Conservation (phyloP, 1,140 invertebrate species). For the Saccostrea cuccullata region DNA sequence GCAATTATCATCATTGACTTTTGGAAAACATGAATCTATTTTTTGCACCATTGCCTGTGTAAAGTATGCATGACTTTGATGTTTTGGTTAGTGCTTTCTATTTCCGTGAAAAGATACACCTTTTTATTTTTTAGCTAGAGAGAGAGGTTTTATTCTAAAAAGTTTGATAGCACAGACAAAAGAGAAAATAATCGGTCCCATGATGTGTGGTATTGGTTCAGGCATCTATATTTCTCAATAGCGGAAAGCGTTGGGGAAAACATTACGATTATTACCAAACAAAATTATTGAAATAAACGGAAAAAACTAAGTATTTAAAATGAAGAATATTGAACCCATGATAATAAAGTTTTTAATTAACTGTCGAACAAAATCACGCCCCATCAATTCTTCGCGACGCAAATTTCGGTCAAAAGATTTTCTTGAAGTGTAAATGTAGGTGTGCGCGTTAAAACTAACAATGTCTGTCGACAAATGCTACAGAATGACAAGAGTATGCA, state of each 20-base stretch:
- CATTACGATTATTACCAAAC: neutral
- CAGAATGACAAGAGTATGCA: neutral
- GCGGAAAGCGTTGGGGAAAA: too few relatives aligned
- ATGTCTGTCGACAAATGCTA: neutral
- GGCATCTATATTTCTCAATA: neutral
- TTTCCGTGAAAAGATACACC: conserved; percentile 1
- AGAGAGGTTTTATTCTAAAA: neutral
- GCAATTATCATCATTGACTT: conserved; percentile 1
- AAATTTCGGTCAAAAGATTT: neutral
- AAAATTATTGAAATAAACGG: neutral
- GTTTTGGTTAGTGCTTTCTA: neutral
- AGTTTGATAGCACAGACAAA: neutral
- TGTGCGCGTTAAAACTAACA: neutral
- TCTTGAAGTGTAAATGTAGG: neutral
- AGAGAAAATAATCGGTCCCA: neutral
- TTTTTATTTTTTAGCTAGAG: neutral
- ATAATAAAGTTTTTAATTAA: neutral
- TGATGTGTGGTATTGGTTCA: neutral
- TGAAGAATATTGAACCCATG: neutral
- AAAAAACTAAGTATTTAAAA: neutral
- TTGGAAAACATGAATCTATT: neutral
- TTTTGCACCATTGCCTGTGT: conserved; percentile 16
- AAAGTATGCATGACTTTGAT: conserved; percentile 19
- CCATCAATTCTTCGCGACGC: neutral
- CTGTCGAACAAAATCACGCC: neutral